These are phyloP conservation scores for Pseudoips prasinana DNA, from an alignment of 2,888 invertebrate genomes.

Conservation along the genomic window DNA sequence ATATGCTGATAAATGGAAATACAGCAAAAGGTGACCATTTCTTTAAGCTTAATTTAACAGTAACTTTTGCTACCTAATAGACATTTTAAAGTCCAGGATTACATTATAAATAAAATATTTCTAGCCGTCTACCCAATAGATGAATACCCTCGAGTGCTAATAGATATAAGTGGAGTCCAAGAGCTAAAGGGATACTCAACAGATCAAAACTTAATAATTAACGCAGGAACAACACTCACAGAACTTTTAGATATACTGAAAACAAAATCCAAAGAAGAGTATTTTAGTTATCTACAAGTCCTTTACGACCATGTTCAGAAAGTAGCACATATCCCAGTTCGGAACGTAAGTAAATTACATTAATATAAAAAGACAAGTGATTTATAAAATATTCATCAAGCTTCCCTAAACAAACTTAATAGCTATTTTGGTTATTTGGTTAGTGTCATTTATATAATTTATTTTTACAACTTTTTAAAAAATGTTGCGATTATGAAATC, in stretches of 20 bases:
- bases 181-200: constrained; percentile 73
- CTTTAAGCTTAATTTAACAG: neutral
- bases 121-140: constrained; percentile 61
- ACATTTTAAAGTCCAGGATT: neutral
- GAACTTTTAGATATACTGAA: constrained; percentile 71
- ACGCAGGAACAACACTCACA: constrained; percentile 79
- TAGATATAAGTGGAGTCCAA: constrained; percentile 82
- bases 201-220: constrained; percentile 69
- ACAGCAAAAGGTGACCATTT: constrained; percentile 85
- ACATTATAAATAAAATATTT: constrained; percentile 21
- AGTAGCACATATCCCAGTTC: constrained; percentile 86
- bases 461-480: too few species aligned
- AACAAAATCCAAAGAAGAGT: constrained; percentile 36
- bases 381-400: too few species aligned
- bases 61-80: neutral
- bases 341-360: constrained; percentile 85
- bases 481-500: too few species aligned
- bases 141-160: constrained; percentile 67
- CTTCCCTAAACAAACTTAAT: too few species aligned
- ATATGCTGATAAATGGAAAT: constrained; percentile 88
- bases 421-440: too few species aligned
- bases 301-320: constrained; percentile 84
- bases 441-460: too few species aligned
- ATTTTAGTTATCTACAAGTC: constrained; percentile 81
- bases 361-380: too few species aligned